These are phyloP conservation scores for Babylonia areolata DNA, from an alignment of 1,140 invertebrate genomes.

Conservation along the genomic window DNA sequence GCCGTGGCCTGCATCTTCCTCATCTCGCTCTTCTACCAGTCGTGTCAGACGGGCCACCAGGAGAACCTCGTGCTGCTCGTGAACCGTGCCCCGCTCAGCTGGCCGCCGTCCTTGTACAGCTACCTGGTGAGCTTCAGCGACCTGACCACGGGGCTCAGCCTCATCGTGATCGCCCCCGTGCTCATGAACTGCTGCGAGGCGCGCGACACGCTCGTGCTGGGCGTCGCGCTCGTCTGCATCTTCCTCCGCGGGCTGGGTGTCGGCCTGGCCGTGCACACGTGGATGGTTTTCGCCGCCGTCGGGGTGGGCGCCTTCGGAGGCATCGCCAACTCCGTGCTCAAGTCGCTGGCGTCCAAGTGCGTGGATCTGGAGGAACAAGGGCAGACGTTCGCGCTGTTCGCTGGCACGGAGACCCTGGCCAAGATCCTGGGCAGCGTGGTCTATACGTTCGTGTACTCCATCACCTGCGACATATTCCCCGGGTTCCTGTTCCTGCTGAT, in stretches of 20 bases:
- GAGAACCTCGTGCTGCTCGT: constrained; percentile 43
- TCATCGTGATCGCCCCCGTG: constrained; percentile 29
- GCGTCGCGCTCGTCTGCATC: constrained; percentile 67
- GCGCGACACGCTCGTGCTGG: constrained; percentile 55
- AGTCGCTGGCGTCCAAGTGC: constrained; percentile 70
- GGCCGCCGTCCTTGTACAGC: constrained; percentile 72
- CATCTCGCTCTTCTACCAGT: constrained; percentile 34
- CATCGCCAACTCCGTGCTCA: constrained; percentile 64
- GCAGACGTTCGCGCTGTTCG: constrained; percentile 69
- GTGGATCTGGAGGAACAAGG: constrained; percentile 65
- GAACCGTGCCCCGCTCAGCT: constrained; percentile 65
- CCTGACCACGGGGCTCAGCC: constrained; percentile 41
- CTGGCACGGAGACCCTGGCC: constrained; percentile 68
- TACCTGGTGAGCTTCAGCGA: constrained; percentile 67
- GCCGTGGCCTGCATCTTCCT: constrained; percentile 33
- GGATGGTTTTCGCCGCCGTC: constrained; percentile 71
- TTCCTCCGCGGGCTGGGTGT: constrained; percentile 64
- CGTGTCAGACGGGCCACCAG: constrained; percentile 22
- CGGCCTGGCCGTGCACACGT: constrained; percentile 63
- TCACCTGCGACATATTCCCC: constrained; percentile 63
- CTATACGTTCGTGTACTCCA: constrained; percentile 71
- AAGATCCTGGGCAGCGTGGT: constrained; percentile 70
- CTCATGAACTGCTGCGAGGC: constrained; percentile 39
- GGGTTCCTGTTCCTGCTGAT: constrained; percentile 65
- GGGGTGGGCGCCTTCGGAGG: constrained; percentile 67